Evolutionary conservation across 2,797 vertebrate genomes (phyloP).

Genomic region (Lepus oiostolus): DNA sequence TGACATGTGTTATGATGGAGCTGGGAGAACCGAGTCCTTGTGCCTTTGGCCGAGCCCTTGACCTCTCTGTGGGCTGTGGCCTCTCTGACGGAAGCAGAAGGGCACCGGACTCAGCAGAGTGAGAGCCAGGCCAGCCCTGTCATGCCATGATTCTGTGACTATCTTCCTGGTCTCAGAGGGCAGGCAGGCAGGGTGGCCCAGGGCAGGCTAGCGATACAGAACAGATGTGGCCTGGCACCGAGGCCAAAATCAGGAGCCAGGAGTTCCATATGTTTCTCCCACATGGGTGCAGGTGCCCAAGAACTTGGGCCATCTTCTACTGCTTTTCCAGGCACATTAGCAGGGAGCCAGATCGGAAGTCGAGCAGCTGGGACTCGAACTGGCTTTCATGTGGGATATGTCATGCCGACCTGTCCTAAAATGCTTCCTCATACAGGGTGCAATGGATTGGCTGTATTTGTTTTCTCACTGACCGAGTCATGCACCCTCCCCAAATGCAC

Average conservation of each 20-base stretch:
- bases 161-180: slow-evolving; percentile 39
- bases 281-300: too few species aligned
- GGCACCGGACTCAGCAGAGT: background rate
- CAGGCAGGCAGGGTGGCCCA: background rate
- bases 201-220: background rate
- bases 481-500: background rate
- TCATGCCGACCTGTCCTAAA: background rate
- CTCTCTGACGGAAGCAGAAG: background rate
- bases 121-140: background rate
- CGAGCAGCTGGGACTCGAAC: too few species aligned
- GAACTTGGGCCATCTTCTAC: too few species aligned
- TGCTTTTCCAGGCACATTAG: too few species aligned
- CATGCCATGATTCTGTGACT: background rate
- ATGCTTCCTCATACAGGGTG: background rate
- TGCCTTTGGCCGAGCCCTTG: slow-evolving; percentile 35
- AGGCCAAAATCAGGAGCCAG: background rate
- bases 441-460: background rate
- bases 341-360: too few species aligned
- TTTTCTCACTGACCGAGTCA: background rate
- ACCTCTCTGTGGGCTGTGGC: background rate
- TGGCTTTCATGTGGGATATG: too few species aligned
- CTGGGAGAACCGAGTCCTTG: slow-evolving; percentile 29
- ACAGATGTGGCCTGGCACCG: background rate
- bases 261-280: too few species aligned
- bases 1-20: slow-evolving; percentile 55